Base-by-base conservation (phyloP, 2,797 vertebrate genomes). In the Xenops minutus region DNA sequence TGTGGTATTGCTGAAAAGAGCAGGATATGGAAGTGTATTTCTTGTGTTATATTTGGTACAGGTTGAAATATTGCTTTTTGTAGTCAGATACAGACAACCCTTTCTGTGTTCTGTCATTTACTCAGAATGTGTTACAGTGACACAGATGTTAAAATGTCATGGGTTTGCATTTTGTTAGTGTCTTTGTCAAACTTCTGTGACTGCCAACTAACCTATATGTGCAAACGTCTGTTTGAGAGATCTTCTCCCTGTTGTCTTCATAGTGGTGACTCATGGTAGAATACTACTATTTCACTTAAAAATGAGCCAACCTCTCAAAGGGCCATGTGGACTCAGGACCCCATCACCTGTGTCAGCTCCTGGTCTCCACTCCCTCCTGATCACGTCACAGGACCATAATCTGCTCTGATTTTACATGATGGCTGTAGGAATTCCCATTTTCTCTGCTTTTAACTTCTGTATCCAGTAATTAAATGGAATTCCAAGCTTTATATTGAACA, bases 391-490 rank as follows among this genome's bases (percentile, higher is more conserved):
- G 56, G 30, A 69, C 30, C 20, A 8, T 71, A 66, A 85, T 21
- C 43, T 23, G 34, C 58, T 71, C 74, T 76, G 39, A 10, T 67
- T 89, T 79, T 83, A 56, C 10, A 18, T 16, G 15, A 24, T 32
- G 7, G 14, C 26, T 63, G 27, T 34, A 75, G n/a, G n/a, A 86
- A 63, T 58, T 83, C 39, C 54, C 15, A 10, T 62, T 17, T 75
- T 75, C 26, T 54, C 43, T 72, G 48, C 24, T 83, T 91, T 86
- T 76, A 62, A 75, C 59, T 83, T 71, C 34, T 32, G 63, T 36
- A 44, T 26, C 37, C 67, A 49, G 43, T 30, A 49, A 49, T 4
- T 39, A 72, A 26, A 59, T 9, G 30, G 89, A 86, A 72, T 49
- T 19, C 20, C 27, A 72, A 59, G 15, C 18, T 59, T 92, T 32